Percentiles rank a stretch among this genome's conserved stretches.
Conservation (phyloP, 2,797 vertebrate genomes). For the Lutjanus argentimaculatus region DNA sequence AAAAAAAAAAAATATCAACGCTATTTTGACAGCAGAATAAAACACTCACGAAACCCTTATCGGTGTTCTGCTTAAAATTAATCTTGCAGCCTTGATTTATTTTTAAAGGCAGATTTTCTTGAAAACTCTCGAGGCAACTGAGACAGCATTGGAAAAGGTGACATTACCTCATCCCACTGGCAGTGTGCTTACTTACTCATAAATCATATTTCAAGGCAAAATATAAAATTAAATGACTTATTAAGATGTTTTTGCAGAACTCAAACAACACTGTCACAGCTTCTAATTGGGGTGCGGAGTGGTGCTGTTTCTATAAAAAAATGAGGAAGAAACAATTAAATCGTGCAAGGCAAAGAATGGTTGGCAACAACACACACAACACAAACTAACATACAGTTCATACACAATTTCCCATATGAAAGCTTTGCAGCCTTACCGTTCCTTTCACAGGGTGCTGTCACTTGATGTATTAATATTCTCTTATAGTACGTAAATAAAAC, state of each 20-base stretch:
- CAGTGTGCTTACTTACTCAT: constrained; percentile 41
- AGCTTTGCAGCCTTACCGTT: constrained; percentile 11
- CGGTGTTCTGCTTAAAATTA: constrained; percentile 48
- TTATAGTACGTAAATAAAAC: constrained; percentile 19
- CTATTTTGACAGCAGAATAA: constrained; percentile 65
- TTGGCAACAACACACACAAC: too few relatives aligned
- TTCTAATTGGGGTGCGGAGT: background rate
- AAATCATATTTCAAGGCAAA: constrained; percentile 52
- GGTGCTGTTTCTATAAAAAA: background rate
- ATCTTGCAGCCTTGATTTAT: constrained; percentile 62
- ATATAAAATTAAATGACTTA: constrained; percentile 53
- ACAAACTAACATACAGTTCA: background rate
- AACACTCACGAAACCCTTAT: constrained; percentile 59
- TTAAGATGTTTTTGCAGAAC: constrained; percentile 42
- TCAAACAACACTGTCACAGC: constrained; percentile 22
- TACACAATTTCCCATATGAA: background rate
- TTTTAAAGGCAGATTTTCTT: constrained; percentile 54
- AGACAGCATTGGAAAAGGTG: constrained; percentile 46
- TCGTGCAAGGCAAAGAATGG: background rate
- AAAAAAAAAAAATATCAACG: constrained; percentile 42
- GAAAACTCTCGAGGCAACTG: constrained; percentile 32
- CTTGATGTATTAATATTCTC: constrained; percentile 5
- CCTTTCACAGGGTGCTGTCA: background rate
- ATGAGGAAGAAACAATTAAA: background rate
- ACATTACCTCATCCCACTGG: constrained; percentile 32